Percentiles rank a stretch among this genome's conserved stretches.
phyloP scores from a whole-genome alignment of 1,140 invertebrate species.

The Drosophila sp. region DNA sequence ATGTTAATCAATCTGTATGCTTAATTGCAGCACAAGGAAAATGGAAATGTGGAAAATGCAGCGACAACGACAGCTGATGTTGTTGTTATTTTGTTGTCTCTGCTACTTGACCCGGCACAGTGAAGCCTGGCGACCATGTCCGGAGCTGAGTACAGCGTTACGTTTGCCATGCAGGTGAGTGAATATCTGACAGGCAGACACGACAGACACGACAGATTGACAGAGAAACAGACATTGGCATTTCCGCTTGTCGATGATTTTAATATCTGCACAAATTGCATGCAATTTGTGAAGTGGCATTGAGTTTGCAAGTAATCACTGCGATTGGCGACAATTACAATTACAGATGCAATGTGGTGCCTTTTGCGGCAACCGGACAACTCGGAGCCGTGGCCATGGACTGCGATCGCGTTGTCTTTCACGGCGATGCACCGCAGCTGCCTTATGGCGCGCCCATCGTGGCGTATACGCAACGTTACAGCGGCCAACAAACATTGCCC shows the following conservation, averaged over 20 bases:
- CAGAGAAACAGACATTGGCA: background rate
- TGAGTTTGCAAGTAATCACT: constrained; percentile 54
- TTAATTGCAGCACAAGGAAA: constrained; percentile 56
- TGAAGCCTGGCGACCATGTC: constrained; percentile 82
- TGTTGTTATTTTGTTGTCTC: constrained; percentile 57
- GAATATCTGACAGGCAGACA: constrained; percentile 15
- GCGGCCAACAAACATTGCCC: constrained; percentile 92
- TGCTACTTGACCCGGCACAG: constrained; percentile 55
- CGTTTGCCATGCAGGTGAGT: constrained; percentile 84
- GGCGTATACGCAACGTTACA: constrained; percentile 90
- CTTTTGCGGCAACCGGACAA: constrained; percentile 81
- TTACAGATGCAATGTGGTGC: constrained; percentile 84
- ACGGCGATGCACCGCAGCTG: constrained; percentile 89
- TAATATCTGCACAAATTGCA: constrained; percentile 65
- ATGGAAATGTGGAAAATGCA: constrained; percentile 67
- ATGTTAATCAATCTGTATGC: constrained; percentile 5
- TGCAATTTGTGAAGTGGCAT: constrained; percentile 57
- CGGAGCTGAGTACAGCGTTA: constrained; percentile 82
- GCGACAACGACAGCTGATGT: constrained; percentile 41
- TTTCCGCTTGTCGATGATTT: constrained; percentile 48
- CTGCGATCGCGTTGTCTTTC: constrained; percentile 93
- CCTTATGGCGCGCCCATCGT: constrained; percentile 91
- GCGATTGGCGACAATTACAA: constrained; percentile 70
- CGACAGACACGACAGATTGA: background rate
- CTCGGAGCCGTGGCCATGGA: constrained; percentile 87